Evolutionary conservation across 2,888 invertebrate genomes (phyloP).

Genomic region (Apodemia zela): DNA sequence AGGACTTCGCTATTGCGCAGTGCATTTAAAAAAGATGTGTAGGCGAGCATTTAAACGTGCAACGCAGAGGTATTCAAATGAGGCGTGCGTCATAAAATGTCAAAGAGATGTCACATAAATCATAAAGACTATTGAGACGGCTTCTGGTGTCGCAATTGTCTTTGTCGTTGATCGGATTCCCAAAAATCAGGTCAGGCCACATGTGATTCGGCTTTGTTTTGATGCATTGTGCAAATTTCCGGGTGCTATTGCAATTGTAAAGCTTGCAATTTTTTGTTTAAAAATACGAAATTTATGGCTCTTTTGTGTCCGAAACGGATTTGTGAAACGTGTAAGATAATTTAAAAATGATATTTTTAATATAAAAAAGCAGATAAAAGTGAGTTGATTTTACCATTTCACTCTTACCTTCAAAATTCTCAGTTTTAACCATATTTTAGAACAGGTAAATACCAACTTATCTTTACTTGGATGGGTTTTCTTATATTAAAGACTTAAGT

Average conservation of each 20-base stretch:
- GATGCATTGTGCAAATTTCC: slow-evolving; percentile 71
- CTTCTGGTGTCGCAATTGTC: slow-evolving; percentile 57
- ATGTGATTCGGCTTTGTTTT: slow-evolving; percentile 65
- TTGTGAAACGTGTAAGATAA: background rate
- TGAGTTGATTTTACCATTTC: too few relatives aligned
- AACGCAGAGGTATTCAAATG: slow-evolving; percentile 74
- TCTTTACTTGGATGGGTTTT: too few relatives aligned
- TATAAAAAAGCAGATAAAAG: too few relatives aligned
- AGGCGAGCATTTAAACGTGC: slow-evolving; percentile 69
- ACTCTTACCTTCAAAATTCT: background rate
- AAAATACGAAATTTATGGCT: slow-evolving; percentile 64
- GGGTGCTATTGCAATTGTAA: slow-evolving; percentile 44
- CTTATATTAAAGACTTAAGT: too few relatives aligned
- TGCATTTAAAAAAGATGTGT: slow-evolving; percentile 58
- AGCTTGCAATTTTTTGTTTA: slow-evolving; percentile 46
- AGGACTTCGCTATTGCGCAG: slow-evolving; percentile 52
- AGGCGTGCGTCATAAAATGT: slow-evolving; percentile 74
- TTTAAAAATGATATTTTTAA: background rate
- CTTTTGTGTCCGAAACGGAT: slow-evolving; percentile 1
- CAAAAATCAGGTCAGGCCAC: slow-evolving; percentile 76
- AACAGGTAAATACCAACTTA: background rate
- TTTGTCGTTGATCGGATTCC: slow-evolving; percentile 50
- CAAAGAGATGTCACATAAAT: slow-evolving; percentile 73
- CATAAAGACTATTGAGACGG: slow-evolving; percentile 67
- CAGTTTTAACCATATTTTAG: background rate